Conservation (phyloP, 1,140 invertebrate species). For the Diorhabda elongata region DNA sequence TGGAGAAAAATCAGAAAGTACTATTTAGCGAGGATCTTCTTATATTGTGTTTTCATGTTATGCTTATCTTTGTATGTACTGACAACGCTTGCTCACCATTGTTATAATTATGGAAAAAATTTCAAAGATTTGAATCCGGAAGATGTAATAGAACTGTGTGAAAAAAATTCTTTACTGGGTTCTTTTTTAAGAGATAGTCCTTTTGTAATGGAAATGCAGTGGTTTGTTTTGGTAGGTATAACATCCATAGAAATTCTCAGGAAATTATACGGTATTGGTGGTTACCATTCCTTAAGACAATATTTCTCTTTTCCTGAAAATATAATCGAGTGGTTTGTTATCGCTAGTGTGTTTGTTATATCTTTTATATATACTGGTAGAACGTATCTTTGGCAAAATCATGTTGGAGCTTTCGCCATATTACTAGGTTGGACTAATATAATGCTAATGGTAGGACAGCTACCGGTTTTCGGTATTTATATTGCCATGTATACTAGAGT, state of each 20-base stretch:
- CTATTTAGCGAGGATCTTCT: conserved; percentile 70
- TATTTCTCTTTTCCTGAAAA: conserved; percentile 78
- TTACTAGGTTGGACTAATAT: conserved; percentile 79
- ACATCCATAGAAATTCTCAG: conserved; percentile 69
- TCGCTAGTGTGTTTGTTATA: conserved; percentile 73
- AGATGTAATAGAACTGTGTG: conserved; percentile 54
- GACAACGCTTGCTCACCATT: conserved; percentile 69
- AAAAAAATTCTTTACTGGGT: conserved; percentile 67
- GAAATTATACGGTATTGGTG: conserved; percentile 70
- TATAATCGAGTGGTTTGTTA: conserved; percentile 77
- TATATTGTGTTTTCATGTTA: conserved; percentile 73
- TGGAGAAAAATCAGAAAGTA: conserved; percentile 85
- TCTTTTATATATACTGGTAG: conserved; percentile 71
- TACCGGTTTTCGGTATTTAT: conserved; percentile 79
- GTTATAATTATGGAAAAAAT: conserved; percentile 68
- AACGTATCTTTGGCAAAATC: conserved; percentile 77
- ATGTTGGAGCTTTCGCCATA: conserved; percentile 74
- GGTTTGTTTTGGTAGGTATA: conserved; percentile 69
- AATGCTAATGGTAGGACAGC: conserved; percentile 79
- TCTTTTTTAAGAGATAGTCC: conserved; percentile 65
- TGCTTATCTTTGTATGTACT: conserved; percentile 74
- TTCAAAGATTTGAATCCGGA: conserved; percentile 60
- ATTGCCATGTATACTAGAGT: conserved; percentile 82
- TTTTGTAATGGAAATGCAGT: conserved; percentile 68
- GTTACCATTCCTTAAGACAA: conserved; percentile 67